These are phyloP conservation scores for Tenthredo scrophulariae DNA, from an alignment of 2,888 invertebrate species.

Conservation along the genomic window DNA sequence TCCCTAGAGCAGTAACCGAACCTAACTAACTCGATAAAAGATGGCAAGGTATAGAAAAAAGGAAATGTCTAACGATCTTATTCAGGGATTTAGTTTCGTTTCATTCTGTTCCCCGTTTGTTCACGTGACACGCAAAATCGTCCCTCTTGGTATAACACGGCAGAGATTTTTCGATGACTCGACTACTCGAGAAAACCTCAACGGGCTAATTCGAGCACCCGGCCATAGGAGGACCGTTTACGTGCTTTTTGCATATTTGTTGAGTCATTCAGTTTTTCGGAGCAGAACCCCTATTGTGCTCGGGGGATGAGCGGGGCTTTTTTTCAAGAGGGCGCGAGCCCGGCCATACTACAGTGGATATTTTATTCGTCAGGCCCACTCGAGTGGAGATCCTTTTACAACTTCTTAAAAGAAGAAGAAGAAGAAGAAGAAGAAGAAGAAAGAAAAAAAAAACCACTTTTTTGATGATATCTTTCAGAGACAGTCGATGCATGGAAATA, in stretches of 20 bases:
- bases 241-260: conserved; percentile 74
- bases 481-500: background rate
- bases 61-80: conserved; percentile 73
- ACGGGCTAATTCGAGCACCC: conserved; percentile 71
- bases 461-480: background rate
- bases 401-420: background rate
- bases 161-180: conserved; percentile 52
- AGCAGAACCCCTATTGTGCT: background rate
- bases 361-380: conserved; percentile 34
- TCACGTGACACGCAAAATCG: conserved; percentile 77
- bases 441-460: background rate
- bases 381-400: background rate
- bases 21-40: conserved; percentile 27
- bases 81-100: conserved; percentile 62
- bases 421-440: background rate
- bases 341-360: background rate
- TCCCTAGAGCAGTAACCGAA: conserved; percentile 67
- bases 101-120: conserved; percentile 70
- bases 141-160: background rate
- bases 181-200: conserved; percentile 55
- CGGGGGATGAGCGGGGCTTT: background rate
- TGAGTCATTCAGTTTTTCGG: conserved; percentile 63
- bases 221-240: conserved; percentile 74
- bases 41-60: conserved; percentile 53
- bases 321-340: conserved; percentile 33